Percentiles rank a stretch among this genome's conserved stretches.
Conservation (phyloP, 2,888 invertebrate species). For the Automeris io region DNA sequence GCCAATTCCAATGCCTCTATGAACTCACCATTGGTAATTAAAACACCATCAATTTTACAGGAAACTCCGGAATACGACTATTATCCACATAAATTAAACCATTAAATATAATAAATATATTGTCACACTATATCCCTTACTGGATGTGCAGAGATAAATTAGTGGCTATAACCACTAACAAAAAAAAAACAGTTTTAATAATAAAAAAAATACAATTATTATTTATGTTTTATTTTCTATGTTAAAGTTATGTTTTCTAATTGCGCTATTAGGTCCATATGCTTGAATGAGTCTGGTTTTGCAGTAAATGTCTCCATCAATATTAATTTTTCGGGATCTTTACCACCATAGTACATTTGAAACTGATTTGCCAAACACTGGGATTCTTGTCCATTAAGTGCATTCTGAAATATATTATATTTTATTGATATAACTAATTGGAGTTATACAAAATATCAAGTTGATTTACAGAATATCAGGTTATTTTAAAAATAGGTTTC, state of each 20-base stretch:
- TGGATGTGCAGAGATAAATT: no score
- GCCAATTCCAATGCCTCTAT: not conserved
- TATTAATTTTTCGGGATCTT: slow-evolving; percentile 77
- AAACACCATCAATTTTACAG: slow-evolving; percentile 15
- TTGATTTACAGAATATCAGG: no score
- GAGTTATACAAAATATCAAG: no score
- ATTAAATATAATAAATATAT: no score
- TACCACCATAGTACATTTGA: slow-evolving; percentile 87
- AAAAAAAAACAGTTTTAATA: not conserved
- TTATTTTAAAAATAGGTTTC: no score
- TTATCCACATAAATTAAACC: slow-evolving; percentile 54
- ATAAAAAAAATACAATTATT: not conserved
- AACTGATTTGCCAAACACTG: slow-evolving; percentile 91
- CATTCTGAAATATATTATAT: slow-evolving; percentile 64
- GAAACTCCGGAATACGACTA: slow-evolving; percentile 54
- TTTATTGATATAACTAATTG: no score
- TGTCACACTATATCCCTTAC: no score
- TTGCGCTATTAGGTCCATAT: slow-evolving; percentile 87
- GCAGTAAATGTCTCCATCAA: slow-evolving; percentile 83
- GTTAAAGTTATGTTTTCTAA: slow-evolving; percentile 80
- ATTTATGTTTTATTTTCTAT: slow-evolving; percentile 12
- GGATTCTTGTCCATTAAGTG: slow-evolving; percentile 85
- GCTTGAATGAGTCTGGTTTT: slow-evolving; percentile 85
- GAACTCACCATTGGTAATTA: slow-evolving; percentile 10
- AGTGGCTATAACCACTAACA: no score